Base-by-base conservation (phyloP, 2,797 vertebrate species). In the Alectoris magna region DNA sequence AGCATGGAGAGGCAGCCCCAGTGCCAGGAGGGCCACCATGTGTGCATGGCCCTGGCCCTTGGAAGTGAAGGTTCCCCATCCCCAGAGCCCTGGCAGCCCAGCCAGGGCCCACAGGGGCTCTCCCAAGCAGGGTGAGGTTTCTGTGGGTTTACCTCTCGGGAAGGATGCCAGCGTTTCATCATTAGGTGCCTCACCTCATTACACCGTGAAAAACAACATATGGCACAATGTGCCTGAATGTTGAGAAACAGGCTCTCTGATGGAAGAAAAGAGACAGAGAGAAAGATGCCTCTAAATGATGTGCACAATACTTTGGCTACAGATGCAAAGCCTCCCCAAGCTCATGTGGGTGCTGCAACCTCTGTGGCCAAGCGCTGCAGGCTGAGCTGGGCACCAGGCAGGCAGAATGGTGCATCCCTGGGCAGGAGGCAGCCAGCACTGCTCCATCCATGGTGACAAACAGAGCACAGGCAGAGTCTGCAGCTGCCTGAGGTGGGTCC, bases 121-220 rank as follows among this genome's bases (percentile, higher is more conserved):
- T 51, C 92, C 79, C 5, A 8, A 66, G 80, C 9, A 39, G 44
- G 43, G 8, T 58, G 29, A 34, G 74, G 83, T 46, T 68, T 70
- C 36, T 71, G 18, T 64, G 8, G 76, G 88, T 93, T 79, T 78
- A 43, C 84, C 81, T 87, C 73, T 69, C 15, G 89, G 97, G 96
- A 96, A 93, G 82, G 74, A 27, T 62, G 94, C 96, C 97, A 97
- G 89, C 10, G 4, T 92, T 88, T 71, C 93, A 84, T 92, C 88
- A 87, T 56, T 66, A 76, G 63, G 91, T 83, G 80, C 83, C 58
- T 84, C 90, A 77, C 94, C 80, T 96, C 53, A 5, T 91, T 91
- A 91, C 73, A 29, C 83, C 7, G 81, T 88, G 83, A 93, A 92
- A 95, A 97, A 95, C 93, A 97, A 94, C 97, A 97, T 96, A 97